phyloP scores from a whole-genome alignment of 2,888 invertebrate genomes.

The Synergus gifuensis region DNA sequence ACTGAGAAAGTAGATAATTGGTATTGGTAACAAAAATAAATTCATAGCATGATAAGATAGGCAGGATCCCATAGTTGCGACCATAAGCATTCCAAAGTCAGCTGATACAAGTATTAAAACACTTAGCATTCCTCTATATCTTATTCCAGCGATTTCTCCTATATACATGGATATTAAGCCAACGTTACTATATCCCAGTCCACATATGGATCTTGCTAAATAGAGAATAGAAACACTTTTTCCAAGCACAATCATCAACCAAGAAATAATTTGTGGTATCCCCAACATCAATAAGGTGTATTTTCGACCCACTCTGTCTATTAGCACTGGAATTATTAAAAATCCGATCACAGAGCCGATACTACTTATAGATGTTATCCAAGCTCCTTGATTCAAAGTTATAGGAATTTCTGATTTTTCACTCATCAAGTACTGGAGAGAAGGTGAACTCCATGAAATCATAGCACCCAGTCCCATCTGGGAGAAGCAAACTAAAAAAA shows the following conservation, averaged over 20 bases:
- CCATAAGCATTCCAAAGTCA: conserved; percentile 70
- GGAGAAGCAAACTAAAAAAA: conserved; percentile 64
- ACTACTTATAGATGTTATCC: conserved; percentile 70
- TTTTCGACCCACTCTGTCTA: conserved; percentile 70
- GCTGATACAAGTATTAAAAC: conserved; percentile 79
- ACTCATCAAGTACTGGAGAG: conserved; percentile 65
- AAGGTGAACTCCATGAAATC: conserved; percentile 70
- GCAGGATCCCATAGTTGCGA: conserved; percentile 61
- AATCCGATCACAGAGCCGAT: conserved; percentile 67
- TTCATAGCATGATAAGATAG: conserved; percentile 79
- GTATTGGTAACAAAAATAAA: conserved; percentile 79
- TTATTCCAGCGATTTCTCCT: conserved; percentile 81
- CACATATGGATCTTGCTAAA: conserved; percentile 77
- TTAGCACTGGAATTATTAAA: conserved; percentile 62
- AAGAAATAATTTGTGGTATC: conserved; percentile 65
- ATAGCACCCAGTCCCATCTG: conserved; percentile 68
- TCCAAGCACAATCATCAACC: conserved; percentile 68
- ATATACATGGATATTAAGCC: conserved; percentile 81
- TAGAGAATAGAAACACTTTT: conserved; percentile 67
- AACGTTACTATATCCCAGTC: conserved; percentile 77
- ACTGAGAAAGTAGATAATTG: conserved; percentile 80
- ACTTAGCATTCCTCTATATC: conserved; percentile 80
- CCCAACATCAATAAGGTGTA: conserved; percentile 64
- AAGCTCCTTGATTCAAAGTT: conserved; percentile 66
- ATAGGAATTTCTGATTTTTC: conserved; percentile 63